These are phyloP conservation scores for Pseudomyrmex flavicornis DNA, from an alignment of 1,140 invertebrate genomes.

Conservation along the genomic window DNA sequence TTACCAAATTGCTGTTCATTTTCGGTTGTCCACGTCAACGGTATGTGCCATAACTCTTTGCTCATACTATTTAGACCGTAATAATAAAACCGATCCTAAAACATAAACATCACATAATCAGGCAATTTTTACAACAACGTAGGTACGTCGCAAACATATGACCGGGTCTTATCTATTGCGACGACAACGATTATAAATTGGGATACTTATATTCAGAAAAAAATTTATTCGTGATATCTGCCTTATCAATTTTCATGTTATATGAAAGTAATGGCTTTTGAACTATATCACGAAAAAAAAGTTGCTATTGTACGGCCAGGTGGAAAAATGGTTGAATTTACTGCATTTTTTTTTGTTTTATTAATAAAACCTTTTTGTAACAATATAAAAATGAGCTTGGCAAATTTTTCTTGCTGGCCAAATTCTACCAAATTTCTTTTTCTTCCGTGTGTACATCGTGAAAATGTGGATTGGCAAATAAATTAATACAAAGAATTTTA, in stretches of 20 bases:
- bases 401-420: too few relatives aligned
- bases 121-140: slow-evolving; percentile 43
- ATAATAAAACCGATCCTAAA: slow-evolving; percentile 66
- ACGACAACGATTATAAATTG: slow-evolving; percentile 10
- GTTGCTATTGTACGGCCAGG: too few relatives aligned
- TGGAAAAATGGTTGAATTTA: too few relatives aligned
- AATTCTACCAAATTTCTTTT: too few relatives aligned
- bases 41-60: slow-evolving; percentile 65
- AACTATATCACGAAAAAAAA: too few relatives aligned
- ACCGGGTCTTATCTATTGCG: neutral
- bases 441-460: too few relatives aligned
- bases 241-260: neutral
- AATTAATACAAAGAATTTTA: neutral
- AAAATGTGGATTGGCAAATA: neutral
- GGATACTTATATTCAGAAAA: neutral
- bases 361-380: too few relatives aligned
- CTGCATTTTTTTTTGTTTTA: too few relatives aligned
- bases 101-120: slow-evolving; percentile 58
- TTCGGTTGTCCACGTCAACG: slow-evolving; percentile 68
- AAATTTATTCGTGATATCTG: neutral
- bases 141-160: neutral
- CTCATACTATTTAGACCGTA: slow-evolving; percentile 44
- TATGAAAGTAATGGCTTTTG: neutral
- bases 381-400: too few relatives aligned
- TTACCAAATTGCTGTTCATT: slow-evolving; percentile 58